A percentile compares a stretch with the other conserved stretches of the same genome.
phyloP scores from a whole-genome alignment of 2,113 vertebrate genomes.

The Apistogramma diplotaenia region DNA sequence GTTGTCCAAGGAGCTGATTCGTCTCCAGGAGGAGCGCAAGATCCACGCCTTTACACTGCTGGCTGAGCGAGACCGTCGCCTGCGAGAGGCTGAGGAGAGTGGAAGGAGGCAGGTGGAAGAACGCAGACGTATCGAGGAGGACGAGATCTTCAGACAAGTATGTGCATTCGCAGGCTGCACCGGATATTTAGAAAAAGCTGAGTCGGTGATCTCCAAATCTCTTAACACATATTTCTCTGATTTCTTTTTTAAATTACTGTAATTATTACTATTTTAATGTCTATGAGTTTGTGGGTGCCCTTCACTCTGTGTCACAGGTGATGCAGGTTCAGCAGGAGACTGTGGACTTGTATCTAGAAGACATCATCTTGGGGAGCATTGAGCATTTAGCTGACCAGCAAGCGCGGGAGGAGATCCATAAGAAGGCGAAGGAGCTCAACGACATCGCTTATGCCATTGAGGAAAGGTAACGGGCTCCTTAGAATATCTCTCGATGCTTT shows the following conservation, averaged over 20 bases:
- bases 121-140: slow-evolving; percentile 79
- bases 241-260: background rate
- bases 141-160: slow-evolving; percentile 90
- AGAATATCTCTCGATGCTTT: background rate
- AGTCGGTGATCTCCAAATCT: background rate
- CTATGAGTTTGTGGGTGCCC: slow-evolving; percentile 16
- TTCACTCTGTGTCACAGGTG: slow-evolving; percentile 73
- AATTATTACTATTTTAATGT: background rate
- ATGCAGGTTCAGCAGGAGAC: slow-evolving; percentile 87
- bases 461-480: slow-evolving; percentile 69
- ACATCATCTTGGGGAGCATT: slow-evolving; percentile 81
- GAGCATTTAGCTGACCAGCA: slow-evolving; percentile 84
- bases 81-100: slow-evolving; percentile 89
- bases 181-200: background rate
- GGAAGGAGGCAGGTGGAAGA: slow-evolving; percentile 88
- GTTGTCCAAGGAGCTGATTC: slow-evolving; percentile 89
- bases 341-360: slow-evolving; percentile 90
- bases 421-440: slow-evolving; percentile 83
- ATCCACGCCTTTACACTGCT: slow-evolving; percentile 86
- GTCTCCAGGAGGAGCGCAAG: slow-evolving; percentile 86
- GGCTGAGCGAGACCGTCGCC: slow-evolving; percentile 85
- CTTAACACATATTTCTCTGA: background rate
- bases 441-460: slow-evolving; percentile 86
- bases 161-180: background rate
- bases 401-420: slow-evolving; percentile 86